Evolutionary conservation across 2,888 invertebrate genomes (phyloP).

Genomic region (Leptinotarsa haldemani): DNA sequence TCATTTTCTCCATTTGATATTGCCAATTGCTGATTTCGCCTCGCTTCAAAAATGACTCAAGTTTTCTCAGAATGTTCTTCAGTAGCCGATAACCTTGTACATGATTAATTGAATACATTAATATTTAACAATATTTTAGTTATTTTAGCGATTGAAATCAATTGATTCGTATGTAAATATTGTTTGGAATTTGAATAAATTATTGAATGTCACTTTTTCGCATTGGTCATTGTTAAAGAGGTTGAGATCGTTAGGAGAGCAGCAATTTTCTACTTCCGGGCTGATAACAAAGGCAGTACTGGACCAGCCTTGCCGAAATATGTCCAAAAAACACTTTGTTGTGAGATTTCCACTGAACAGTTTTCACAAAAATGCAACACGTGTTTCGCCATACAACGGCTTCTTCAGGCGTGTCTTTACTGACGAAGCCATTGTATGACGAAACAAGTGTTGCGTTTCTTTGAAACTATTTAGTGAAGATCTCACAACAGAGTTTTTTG

Average conservation of each 20-base stretch:
- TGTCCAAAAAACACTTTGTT: no score
- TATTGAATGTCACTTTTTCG: constrained; percentile 29
- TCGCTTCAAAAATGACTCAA: not conserved
- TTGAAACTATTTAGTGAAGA: no score
- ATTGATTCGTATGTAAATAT: constrained; percentile 60
- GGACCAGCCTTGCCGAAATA: no score
- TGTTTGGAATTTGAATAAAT: constrained; percentile 57
- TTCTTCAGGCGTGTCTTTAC: no score
- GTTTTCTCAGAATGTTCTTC: not conserved
- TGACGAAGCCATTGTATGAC: no score
- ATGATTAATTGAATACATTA: constrained; percentile 53
- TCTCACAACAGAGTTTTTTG: not conserved
- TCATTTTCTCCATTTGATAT: no score
- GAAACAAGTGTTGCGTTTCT: no score
- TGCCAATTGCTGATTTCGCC: no score
- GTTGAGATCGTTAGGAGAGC: not conserved
- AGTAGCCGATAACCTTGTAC: constrained; percentile 25
- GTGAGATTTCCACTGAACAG: no score
- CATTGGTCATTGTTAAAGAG: constrained; percentile 10
- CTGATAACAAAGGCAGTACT: no score
- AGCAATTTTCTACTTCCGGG: not conserved
- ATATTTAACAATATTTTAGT: constrained; percentile 53
- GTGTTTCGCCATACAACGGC: no score
- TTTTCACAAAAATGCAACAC: no score
- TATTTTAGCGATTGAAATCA: constrained; percentile 46